A percentile compares a stretch with the other conserved stretches of the same genome.
These are phyloP conservation scores for Stenotaenia linearis DNA, from an alignment of 2,888 invertebrate genomes.

Conservation along the genomic window DNA sequence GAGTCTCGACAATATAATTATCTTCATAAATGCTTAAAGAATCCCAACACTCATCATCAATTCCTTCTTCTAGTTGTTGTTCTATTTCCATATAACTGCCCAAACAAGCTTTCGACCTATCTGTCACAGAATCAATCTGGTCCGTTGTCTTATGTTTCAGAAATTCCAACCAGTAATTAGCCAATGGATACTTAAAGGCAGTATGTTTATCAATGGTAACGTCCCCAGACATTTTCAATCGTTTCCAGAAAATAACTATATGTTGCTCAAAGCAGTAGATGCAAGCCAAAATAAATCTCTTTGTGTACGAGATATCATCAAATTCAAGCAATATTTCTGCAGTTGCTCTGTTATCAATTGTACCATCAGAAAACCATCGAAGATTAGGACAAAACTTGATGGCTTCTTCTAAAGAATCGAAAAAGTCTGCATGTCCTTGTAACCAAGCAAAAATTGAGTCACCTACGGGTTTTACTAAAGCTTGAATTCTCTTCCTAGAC, in stretches of 20 bases:
- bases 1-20: not conserved
- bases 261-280: constrained; percentile 73
- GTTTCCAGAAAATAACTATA: not conserved
- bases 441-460: not conserved
- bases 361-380: not conserved
- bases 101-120: not conserved
- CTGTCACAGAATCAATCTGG: not conserved
- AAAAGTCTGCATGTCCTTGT: not conserved
- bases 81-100: not conserved
- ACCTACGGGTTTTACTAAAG: not conserved
- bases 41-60: not conserved
- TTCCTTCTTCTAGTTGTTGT: not conserved
- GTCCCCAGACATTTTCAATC: not conserved
- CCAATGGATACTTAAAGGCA: not conserved
- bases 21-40: not conserved
- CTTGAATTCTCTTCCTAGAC: not conserved
- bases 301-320: not conserved
- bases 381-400: not conserved
- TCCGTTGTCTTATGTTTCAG: not conserved
- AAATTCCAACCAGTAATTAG: constrained; percentile 10
- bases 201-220: not conserved
- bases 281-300: constrained; percentile 69
- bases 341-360: constrained; percentile 4
- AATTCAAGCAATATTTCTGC: not conserved
- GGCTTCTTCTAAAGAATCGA: not conserved